Evolutionary conservation across 2,888 invertebrate genomes (phyloP).

Genomic region (Macropis europaea): DNA sequence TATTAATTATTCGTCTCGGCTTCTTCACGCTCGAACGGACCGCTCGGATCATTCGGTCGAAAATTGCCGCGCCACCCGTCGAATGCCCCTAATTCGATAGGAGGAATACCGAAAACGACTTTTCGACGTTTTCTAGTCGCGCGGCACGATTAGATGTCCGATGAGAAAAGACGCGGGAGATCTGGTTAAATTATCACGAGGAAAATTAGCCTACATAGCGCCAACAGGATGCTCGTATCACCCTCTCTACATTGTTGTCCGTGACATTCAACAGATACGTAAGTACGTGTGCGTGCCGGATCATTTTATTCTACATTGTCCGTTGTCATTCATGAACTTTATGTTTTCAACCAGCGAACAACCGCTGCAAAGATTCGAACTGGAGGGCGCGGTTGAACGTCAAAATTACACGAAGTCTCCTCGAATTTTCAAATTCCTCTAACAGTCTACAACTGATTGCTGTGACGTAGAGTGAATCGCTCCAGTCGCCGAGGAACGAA

Average conservation of each 20-base stretch:
- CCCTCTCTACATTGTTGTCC: slow-evolving; percentile 54
- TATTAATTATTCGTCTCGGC: slow-evolving; percentile 1
- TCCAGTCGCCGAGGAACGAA: no score
- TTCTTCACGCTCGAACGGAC: background rate
- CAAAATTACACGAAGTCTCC: no score
- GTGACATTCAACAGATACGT: slow-evolving; percentile 64
- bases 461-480: no score
- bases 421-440: no score
- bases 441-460: no score
- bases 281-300: background rate
- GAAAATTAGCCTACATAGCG: slow-evolving; percentile 54
- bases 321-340: no score
- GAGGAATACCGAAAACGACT: no score
- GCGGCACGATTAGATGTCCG: slow-evolving; percentile 4
- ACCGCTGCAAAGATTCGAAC: no score
- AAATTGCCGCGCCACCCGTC: background rate
- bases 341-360: no score
- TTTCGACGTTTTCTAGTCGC: background rate
- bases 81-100: background rate
- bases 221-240: slow-evolving; percentile 62
- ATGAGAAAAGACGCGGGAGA: slow-evolving; percentile 35
- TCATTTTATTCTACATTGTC: background rate
- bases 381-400: no score
- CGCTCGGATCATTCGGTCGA: background rate
- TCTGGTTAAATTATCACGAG: slow-evolving; percentile 35